phyloP scores from a whole-genome alignment of 2,113 vertebrate genomes.

The Oceanites oceanicus region DNA sequence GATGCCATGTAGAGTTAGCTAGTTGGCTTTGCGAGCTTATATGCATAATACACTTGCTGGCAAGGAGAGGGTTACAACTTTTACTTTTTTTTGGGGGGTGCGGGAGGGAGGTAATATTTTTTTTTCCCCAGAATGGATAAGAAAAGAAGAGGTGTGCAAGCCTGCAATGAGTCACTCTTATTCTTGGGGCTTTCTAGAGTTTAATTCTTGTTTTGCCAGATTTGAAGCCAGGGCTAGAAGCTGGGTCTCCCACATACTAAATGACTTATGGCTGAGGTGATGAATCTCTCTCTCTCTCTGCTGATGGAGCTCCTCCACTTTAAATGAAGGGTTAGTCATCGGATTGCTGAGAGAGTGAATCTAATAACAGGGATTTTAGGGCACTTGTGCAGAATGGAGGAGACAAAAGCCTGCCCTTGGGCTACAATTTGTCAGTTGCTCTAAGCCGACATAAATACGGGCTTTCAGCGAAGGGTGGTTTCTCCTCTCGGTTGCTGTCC shows the following conservation, averaged over 20 bases:
- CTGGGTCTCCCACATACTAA: not conserved
- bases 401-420: not conserved
- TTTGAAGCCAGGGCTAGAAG: not conserved
- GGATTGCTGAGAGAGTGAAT: not conserved
- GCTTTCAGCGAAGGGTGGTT: not conserved
- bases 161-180: not conserved
- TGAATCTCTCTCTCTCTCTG: not conserved
- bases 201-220: not conserved
- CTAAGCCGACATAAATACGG: not conserved
- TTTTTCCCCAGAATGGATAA: not conserved
- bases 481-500: not conserved
- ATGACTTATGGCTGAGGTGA: not conserved
- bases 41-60: not conserved
- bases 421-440: not conserved
- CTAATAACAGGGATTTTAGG: not conserved
- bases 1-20: not conserved
- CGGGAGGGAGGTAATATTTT: no score
- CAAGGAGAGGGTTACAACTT: not conserved
- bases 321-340: not conserved
- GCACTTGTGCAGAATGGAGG: not conserved
- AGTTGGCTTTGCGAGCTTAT: not conserved
- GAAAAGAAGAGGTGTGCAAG: not conserved
- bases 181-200: not conserved
- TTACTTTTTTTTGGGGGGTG: no score
- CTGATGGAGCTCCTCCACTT: not conserved